Conservation (phyloP, 2,888 invertebrate species). For the Nephrotoma appendiculata region DNA sequence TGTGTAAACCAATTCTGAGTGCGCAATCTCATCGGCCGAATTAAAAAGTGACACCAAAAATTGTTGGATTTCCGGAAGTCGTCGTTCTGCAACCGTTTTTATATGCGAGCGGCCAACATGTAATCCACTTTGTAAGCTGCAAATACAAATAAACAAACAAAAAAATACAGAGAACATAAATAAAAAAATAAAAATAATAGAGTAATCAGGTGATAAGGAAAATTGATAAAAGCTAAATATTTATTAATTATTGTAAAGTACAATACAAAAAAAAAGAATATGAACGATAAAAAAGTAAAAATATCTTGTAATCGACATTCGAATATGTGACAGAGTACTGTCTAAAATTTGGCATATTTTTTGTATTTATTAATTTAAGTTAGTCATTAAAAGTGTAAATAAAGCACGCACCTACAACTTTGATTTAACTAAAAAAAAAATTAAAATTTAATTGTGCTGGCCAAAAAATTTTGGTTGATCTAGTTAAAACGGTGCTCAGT, state of each 20-base stretch:
- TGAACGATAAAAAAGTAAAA: not conserved
- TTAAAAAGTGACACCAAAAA: constrained; percentile 77
- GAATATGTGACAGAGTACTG: not conserved
- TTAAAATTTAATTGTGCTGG: not conserved
- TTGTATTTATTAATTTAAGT: not conserved
- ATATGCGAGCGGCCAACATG: constrained; percentile 88
- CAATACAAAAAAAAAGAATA: not conserved
- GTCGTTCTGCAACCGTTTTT: constrained; percentile 83
- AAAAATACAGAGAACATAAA: not conserved
- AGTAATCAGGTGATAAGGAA: not conserved
- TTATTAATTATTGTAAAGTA: not conserved
- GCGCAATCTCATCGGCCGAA: constrained; percentile 86
- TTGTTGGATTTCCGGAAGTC: constrained; percentile 76
- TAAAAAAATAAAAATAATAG: not conserved
- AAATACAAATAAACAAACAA: not conserved
- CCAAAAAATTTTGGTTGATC: not conserved
- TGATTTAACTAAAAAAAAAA: not conserved
- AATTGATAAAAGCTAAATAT: not conserved
- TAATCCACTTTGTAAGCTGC: constrained; percentile 54
- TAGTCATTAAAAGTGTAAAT: not conserved
- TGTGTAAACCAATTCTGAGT: constrained; percentile 92
- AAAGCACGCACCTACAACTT: not conserved
- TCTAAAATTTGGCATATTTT: not conserved
- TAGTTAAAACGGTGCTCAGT: not conserved
- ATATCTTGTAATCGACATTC: not conserved